Evolutionary conservation across 2,888 invertebrate species (phyloP), one percentile per base, ranked within the genome.

Genomic region (Caenorhabditis sp.): DNA sequence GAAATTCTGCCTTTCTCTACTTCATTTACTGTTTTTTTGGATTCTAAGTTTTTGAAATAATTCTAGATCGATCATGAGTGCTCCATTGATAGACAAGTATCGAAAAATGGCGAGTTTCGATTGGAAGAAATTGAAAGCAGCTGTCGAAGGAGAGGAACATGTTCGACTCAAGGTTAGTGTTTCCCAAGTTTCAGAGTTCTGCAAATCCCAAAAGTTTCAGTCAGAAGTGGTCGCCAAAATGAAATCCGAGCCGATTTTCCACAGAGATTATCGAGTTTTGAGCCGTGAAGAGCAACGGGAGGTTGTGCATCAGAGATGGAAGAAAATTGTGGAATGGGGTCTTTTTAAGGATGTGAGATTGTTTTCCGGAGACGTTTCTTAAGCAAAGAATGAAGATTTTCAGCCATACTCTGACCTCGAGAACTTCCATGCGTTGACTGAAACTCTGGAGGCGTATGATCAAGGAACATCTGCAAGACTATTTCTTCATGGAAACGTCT

Each of bases 121-220:
- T 92, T 97, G 96, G 96, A 96, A 96, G 93, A 94, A 94, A 84
- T 94, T 97, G 93, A 95, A 95, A 92, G 92, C 96, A 56, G 94
- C 95, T 72, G 93, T 97, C 82, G 96, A 96, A 92, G 95, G 95
- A 86, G 95, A 95, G 90, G 95, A 95, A 66, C 93, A 94, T 84
- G 93, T 96, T 41, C 94, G 94, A 92, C 94, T 95, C 81, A 96
- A 96, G 95, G 97, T n/a, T n/a, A n/a, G n/a, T n/a, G n/a, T n/a
- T n/a, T n/a, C n/a, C n/a, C n/a, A n/a, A n/a, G n/a, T n/a, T n/a
- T n/a, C n/a, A n/a, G n/a, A n/a, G n/a, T n/a, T 35, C 31, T 6
- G 4, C 8, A 6, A 35, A 35, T 35, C 31, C 4, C 5, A 4
- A 35, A 35, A 14, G 14, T 58, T 82, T 68, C 51, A 83, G 80